Evolutionary conservation across 2,888 invertebrate species (phyloP).

Genomic region (Platycheirus albimanus): DNA sequence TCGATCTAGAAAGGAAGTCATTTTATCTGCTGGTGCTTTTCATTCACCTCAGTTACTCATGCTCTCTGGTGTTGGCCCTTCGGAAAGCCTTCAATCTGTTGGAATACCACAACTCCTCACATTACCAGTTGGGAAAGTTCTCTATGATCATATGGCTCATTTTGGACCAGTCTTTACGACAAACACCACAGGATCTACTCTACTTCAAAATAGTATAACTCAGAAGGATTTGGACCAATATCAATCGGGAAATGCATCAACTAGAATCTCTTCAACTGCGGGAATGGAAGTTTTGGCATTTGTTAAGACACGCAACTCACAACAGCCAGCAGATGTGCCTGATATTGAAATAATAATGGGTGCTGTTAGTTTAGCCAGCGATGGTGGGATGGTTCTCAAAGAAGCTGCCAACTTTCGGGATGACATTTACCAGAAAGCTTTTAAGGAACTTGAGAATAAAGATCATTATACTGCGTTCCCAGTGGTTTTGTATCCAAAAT

Average conservation of each 20-base stretch:
- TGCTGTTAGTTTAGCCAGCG: conserved; percentile 85
- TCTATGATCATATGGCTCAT: conserved; percentile 84
- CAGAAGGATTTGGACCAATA: conserved; percentile 75
- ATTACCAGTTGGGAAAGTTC: conserved; percentile 87
- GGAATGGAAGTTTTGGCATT: conserved; percentile 88
- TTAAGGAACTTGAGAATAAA: conserved; percentile 83
- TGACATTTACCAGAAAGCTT: conserved; percentile 84
- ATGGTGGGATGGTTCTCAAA: conserved; percentile 83
- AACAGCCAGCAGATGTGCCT: conserved; percentile 85
- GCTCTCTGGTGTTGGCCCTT: conserved; percentile 89
- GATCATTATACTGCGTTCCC: conserved; percentile 87
- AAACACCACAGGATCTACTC: conserved; percentile 79
- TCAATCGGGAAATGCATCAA: conserved; percentile 79
- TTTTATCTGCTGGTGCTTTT: conserved; percentile 94
- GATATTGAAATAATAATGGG: conserved; percentile 87
- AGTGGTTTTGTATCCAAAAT: conserved; percentile 89
- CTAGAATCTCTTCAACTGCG: conserved; percentile 84
- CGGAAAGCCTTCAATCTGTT: conserved; percentile 83
- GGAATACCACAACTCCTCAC: conserved; percentile 86
- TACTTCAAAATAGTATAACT: conserved; percentile 72
- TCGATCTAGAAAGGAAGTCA: conserved; percentile 89
- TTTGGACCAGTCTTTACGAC: conserved; percentile 81
- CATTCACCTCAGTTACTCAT: conserved; percentile 95
- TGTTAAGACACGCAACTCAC: conserved; percentile 84
- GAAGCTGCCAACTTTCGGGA: conserved; percentile 85